Percentiles rank a stretch among this genome's conserved stretches.
These are phyloP conservation scores for Drosophila atroscutellata DNA, from an alignment of 2,888 invertebrate genomes.

Conservation along the genomic window DNA sequence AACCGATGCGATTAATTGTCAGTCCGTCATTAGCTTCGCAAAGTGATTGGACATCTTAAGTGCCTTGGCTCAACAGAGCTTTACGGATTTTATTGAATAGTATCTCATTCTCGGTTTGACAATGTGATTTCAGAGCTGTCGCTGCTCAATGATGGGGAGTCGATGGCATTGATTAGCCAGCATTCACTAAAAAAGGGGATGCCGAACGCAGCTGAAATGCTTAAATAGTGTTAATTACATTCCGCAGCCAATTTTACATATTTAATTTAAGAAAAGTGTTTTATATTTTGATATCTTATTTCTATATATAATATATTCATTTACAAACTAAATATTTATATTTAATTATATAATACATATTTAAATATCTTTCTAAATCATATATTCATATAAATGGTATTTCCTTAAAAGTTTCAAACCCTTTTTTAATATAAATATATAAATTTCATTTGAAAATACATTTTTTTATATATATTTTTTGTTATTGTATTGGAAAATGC, in stretches of 20 bases:
- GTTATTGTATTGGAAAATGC: too few relatives aligned
- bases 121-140: background rate
- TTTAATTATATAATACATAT: background rate
- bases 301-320: background rate
- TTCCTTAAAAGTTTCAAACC: too few relatives aligned
- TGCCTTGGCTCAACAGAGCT: background rate
- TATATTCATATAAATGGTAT: too few relatives aligned
- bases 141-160: background rate
- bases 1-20: constrained; percentile 8
- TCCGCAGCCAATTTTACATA: background rate
- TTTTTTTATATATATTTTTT: too few relatives aligned
- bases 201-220: background rate
- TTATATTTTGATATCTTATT: background rate
- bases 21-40: background rate
- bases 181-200: background rate
- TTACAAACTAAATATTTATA: background rate
- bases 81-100: constrained; percentile 4
- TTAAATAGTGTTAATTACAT: background rate
- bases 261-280: background rate
- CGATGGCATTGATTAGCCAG: background rate
- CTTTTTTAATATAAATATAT: too few relatives aligned
- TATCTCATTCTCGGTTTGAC: background rate
- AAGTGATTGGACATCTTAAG: background rate
- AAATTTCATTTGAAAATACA: too few relatives aligned
- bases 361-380: background rate